Conservation (phyloP, 2,113 vertebrate genomes). For the Sphyrna mokarran region DNA sequence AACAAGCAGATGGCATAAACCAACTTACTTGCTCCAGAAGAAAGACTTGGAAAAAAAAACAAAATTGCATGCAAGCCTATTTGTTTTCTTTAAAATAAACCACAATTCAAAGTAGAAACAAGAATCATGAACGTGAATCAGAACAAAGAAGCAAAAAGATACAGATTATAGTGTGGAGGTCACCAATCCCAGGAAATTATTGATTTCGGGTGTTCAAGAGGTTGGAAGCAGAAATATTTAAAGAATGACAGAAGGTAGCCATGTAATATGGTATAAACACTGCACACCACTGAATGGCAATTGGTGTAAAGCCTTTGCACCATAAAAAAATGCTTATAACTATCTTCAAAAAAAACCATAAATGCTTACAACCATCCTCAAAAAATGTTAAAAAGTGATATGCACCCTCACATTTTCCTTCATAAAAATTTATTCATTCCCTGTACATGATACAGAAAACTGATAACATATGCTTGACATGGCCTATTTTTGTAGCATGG, state of each 20-base stretch:
- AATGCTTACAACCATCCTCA: not conserved
- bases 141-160: not conserved
- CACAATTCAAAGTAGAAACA: not conserved
- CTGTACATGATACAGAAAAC: not conserved
- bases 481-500: not conserved
- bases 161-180: not conserved
- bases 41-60: too few species aligned
- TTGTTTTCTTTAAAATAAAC: not conserved
- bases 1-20: not conserved
- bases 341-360: too few species aligned
- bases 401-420: not conserved
- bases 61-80: too few species aligned
- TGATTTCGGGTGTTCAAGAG: not conserved
- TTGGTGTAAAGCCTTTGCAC: not conserved
- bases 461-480: too few species aligned
- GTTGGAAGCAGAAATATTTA: not conserved
- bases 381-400: not conserved
- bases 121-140: not conserved
- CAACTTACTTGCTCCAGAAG: not conserved
- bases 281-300: not conserved
- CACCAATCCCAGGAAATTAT: too few species aligned
- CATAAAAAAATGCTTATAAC: not conserved
- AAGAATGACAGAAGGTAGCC: not conserved
- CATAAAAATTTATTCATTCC: not conserved
- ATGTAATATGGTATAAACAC: not conserved